Percentiles rank a stretch among this genome's conserved stretches.
Evolutionary conservation across 2,113 vertebrate species (phyloP).

Genomic region (Pterocles orientalis): DNA sequence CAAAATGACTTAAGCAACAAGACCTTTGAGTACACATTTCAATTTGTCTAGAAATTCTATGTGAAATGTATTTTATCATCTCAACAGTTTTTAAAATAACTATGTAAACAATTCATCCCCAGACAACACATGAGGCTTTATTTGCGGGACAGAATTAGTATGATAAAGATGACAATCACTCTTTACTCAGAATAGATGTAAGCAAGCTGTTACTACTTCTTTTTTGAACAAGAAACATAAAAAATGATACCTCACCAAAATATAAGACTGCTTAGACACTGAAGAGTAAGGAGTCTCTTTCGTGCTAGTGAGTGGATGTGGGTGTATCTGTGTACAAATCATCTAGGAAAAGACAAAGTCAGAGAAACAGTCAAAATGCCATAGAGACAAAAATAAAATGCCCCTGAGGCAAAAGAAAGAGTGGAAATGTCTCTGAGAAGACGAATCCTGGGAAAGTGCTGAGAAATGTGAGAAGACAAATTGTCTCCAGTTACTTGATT

Average conservation of each 20-base stretch:
- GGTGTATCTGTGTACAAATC: not conserved
- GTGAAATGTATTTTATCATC: slow-evolving; percentile 18
- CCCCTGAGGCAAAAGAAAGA: not conserved
- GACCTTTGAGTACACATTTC: slow-evolving; percentile 5
- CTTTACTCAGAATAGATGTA: slow-evolving; percentile 27
- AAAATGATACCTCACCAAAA: not conserved
- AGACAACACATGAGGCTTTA: slow-evolving; percentile 36
- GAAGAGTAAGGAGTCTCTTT: not conserved
- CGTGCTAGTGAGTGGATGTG: not conserved
- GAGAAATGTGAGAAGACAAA: slow-evolving; percentile 14
- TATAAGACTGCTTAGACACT: not conserved
- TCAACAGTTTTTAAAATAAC: slow-evolving; percentile 5
- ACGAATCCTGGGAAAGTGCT: not conserved
- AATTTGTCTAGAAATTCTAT: slow-evolving; percentile 4
- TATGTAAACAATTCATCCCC: slow-evolving; percentile 3
- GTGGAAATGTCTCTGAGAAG: not conserved
- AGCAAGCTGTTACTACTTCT: slow-evolving; percentile 45
- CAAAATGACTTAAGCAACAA: not conserved
- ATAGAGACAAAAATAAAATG: not conserved
- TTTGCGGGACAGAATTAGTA: slow-evolving; percentile 11
- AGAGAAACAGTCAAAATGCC: not conserved
- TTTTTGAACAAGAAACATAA: slow-evolving; percentile 24
- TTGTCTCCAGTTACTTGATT: not conserved
- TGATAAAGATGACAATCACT: slow-evolving; percentile 22
- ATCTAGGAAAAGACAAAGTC: not conserved